Evolutionary conservation across 1,140 invertebrate species (phyloP), one percentile per base, ranked within the genome.

Genomic region (Drosophila kanapiae): DNA sequence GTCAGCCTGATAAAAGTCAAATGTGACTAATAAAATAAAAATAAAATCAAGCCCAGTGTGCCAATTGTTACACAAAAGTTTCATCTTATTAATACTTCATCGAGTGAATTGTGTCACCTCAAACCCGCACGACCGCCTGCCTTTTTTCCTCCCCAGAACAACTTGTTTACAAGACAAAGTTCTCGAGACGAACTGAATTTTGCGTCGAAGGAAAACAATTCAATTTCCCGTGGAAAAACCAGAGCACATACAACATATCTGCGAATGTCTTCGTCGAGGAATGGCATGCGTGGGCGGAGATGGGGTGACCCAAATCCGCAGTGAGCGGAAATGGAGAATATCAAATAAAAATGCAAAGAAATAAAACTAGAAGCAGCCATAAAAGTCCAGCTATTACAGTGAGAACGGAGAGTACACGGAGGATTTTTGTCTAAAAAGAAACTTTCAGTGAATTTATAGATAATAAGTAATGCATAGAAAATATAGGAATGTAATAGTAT

Each of bases 1-100:
- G 14, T 37, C 37, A 53, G 45, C 64, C 49, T 72, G 71, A 60
- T 54, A 59, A 78, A 82, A 78, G 65, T 77, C 71, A 72, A 83
- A 80, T 87, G 42, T 77, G 57, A 64, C 63, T 43, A 82, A 78
- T 88, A 75, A 60, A 72, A 59, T 49, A 35, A 71, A 48, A 71
- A 57, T 35, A 57, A 57, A 58, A 29, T 58, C 51, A 11, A 23
- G 10, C 8, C 29, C 10, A n/a, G 43, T 29, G 51, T 53, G 49
- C 11, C 29, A 71, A 75, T 75, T 72, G 49, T 60, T 45, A 64
- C 14, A 27, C 23, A 63, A 78, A 79, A 79, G 43, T 79, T 67
- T 62, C 43, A 33, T 79, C 56, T 78, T 79, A 85, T 90, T 90
- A 88, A 88, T 90, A 88, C 84, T 82, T 90, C 85, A 90, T 90